Conservation (phyloP, 2,113 vertebrate species). For the Antechinus stuartii region DNA sequence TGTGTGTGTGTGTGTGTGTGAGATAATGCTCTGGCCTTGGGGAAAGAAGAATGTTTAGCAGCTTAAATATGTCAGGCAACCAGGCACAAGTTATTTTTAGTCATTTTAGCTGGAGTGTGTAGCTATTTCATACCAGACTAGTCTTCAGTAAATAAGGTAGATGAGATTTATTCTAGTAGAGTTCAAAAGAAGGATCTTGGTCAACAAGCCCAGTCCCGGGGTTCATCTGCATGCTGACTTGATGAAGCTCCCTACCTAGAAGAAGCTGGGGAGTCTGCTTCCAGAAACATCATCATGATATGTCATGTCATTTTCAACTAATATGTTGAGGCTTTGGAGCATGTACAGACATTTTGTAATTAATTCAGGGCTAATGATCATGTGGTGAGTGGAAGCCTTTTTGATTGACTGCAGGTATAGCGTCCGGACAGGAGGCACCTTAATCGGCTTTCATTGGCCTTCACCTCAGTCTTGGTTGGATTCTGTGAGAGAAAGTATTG, state of each 20-base stretch:
- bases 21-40: not conserved
- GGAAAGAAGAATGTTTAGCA: not conserved
- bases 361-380: not conserved
- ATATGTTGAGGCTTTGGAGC: not conserved
- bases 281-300: not conserved
- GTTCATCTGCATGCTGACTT: not conserved
- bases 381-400: not conserved
- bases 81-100: not conserved
- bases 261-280: not conserved
- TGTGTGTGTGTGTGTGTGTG: too few species aligned
- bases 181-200: not conserved
- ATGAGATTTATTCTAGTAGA: not conserved
- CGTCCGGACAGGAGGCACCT: not conserved
- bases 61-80: not conserved
- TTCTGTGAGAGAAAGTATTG: not conserved
- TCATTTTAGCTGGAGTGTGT: not conserved
- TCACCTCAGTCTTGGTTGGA: not conserved
- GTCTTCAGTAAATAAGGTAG: not conserved
- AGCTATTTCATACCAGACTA: not conserved
- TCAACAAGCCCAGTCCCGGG: not conserved
- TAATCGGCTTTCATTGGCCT: not conserved
- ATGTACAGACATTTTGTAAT: not conserved
- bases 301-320: not conserved
- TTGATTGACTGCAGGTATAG: not conserved
- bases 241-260: not conserved